Conservation (phyloP, 2,113 vertebrate species). For the Platichthys flesus region DNA sequence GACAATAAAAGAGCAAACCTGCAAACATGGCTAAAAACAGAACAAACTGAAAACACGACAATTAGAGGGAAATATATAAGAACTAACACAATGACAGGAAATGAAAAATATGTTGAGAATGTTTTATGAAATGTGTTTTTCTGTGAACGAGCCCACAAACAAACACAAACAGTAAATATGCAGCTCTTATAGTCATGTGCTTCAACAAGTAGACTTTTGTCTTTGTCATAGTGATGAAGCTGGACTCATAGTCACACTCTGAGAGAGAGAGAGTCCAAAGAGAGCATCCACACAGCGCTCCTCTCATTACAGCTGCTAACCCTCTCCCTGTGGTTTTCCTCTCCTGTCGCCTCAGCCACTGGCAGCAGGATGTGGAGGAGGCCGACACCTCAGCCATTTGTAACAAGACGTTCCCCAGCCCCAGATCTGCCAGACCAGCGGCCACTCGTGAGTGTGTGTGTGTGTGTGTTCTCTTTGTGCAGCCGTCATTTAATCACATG, state of each 20-base stretch:
- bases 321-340: slow-evolving; percentile 39
- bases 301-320: slow-evolving; percentile 44
- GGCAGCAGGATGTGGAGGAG: slow-evolving; percentile 90
- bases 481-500: slow-evolving; percentile 28
- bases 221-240: slow-evolving; percentile 20
- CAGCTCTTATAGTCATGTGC: slow-evolving; percentile 11
- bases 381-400: slow-evolving; percentile 79
- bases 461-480: slow-evolving; percentile 3
- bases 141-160: slow-evolving; percentile 10
- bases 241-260: slow-evolving; percentile 28
- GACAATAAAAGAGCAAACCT: no score
- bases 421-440: slow-evolving; percentile 51
- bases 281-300: slow-evolving; percentile 9
- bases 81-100: no score
- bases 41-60: no score
- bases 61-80: no score
- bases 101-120: no score
- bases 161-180: slow-evolving; percentile 11
- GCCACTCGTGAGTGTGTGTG: slow-evolving; percentile 80
- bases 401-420: slow-evolving; percentile 67
- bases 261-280: slow-evolving; percentile 7
- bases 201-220: slow-evolving; percentile 14
- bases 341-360: slow-evolving; percentile 78
- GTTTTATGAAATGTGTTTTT: background rate
- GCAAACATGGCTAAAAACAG: no score